phyloP scores from a whole-genome alignment of 2,888 invertebrate genomes.

The Drosophila algonquin region DNA sequence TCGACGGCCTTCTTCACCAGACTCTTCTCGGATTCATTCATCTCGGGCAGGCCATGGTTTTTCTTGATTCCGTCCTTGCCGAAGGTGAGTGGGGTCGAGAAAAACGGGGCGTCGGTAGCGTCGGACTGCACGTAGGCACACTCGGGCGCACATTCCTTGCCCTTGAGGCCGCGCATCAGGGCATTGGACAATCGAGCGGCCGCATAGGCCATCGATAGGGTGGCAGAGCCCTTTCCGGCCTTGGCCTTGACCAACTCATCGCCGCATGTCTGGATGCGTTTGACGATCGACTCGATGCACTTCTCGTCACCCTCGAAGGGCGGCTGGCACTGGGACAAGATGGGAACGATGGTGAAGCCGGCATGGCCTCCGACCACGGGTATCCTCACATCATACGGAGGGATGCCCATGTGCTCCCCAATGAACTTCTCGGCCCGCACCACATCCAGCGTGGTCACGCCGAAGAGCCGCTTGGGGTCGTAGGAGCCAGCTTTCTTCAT shows the following conservation, averaged over 20 bases:
- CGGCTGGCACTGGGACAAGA: conserved; percentile 95
- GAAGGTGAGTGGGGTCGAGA: conserved; percentile 94
- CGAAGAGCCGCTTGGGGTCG: conserved; percentile 94
- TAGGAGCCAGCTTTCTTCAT: conserved; percentile 89
- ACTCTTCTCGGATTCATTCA: conserved; percentile 90
- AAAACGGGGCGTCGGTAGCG: conserved; percentile 93
- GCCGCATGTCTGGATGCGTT: conserved; percentile 97
- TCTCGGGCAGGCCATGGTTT: conserved; percentile 93
- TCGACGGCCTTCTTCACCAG: conserved; percentile 93
- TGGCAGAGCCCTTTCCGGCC: conserved; percentile 98
- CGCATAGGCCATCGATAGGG: conserved; percentile 98
- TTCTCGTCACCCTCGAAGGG: conserved; percentile 89
- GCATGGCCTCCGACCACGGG: conserved; percentile 99
- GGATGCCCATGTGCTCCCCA: conserved; percentile 92
- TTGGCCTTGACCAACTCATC: conserved; percentile 95
- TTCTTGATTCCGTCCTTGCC: conserved; percentile 91
- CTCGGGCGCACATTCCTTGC: conserved; percentile 91
- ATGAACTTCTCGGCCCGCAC: conserved; percentile 96
- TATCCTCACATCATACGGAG: conserved; percentile 91
- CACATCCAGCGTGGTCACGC: conserved; percentile 96
- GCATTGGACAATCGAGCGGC: conserved; percentile 94
- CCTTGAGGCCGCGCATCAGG: conserved; percentile 90
- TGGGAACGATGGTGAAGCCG: conserved; percentile 97
- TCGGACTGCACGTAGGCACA: conserved; percentile 95
- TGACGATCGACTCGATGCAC: conserved; percentile 91